Evolutionary conservation across 2,888 invertebrate genomes (phyloP).

Genomic region (Pristionchus japonicus): DNA sequence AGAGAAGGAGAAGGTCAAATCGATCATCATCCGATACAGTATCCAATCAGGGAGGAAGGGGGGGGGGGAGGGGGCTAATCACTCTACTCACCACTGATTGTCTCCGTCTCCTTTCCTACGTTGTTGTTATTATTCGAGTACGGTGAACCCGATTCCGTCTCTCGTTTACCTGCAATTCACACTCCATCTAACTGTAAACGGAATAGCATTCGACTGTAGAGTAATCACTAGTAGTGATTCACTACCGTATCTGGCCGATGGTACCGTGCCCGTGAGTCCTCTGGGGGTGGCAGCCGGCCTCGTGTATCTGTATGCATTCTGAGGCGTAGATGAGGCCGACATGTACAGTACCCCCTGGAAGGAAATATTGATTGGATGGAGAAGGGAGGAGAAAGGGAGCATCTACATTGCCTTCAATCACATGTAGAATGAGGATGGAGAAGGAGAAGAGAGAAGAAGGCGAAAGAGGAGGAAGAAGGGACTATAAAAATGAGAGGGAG

Average conservation of each 20-base stretch:
- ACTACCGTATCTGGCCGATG: background rate
- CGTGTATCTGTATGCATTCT: slow-evolving; percentile 25
- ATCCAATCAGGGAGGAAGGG: background rate
- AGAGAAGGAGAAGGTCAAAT: background rate
- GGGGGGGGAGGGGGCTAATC: no score
- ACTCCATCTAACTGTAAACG: background rate
- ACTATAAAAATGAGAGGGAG: background rate
- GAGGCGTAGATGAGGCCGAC: slow-evolving; percentile 8
- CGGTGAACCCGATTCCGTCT: background rate
- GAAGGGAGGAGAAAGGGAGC: background rate
- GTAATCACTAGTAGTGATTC: background rate
- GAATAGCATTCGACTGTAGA: no score
- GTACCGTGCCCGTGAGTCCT: background rate
- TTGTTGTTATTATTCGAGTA: slow-evolving; percentile 26
- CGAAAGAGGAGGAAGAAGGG: background rate
- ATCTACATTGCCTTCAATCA: background rate
- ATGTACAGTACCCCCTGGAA: slow-evolving; percentile 1
- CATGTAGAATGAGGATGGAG: background rate
- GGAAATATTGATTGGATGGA: background rate
- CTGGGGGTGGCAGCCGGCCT: background rate
- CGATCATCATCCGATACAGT: background rate
- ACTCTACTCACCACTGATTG: background rate
- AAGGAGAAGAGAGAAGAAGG: background rate
- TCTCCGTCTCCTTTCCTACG: background rate
- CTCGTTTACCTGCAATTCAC: background rate